Percentiles rank a stretch among this genome's conserved stretches.
Conservation (phyloP, 1,140 invertebrate species). For the Drosophila rhopaloa region DNA sequence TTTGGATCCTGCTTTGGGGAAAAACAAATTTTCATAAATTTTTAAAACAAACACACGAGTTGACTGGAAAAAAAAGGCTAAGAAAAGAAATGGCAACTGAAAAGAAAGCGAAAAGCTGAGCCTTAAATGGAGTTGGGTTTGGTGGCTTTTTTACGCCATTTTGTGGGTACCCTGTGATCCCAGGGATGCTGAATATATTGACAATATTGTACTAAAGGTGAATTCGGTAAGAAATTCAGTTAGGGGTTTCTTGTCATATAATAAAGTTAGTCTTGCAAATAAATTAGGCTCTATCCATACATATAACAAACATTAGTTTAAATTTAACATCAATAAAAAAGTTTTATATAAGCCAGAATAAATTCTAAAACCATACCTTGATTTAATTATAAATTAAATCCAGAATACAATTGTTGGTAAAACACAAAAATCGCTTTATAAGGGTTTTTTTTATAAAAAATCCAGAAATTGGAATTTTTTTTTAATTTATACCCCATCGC, state of each 20-base stretch:
- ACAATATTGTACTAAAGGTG: not conserved
- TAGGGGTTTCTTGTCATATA: not conserved
- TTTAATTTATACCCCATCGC: not conserved
- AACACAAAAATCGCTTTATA: too few species aligned
- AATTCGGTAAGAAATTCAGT: not conserved
- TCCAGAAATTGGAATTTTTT: too few species aligned
- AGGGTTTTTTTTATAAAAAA: too few species aligned
- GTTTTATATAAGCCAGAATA: too few species aligned
- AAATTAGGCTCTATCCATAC: too few species aligned
- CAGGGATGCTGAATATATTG: too few species aligned
- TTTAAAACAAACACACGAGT: conserved; percentile 75
- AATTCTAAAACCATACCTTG: too few species aligned
- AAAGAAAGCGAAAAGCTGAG: conserved; percentile 41
- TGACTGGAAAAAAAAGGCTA: conserved; percentile 10
- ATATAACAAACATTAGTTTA: too few species aligned
- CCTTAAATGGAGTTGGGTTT: conserved; percentile 13
- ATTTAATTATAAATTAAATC: too few species aligned
- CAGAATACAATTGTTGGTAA: too few species aligned
- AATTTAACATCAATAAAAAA: too few species aligned
- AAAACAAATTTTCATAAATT: conserved; percentile 83
- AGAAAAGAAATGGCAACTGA: conserved; percentile 18
- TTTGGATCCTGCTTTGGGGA: conserved; percentile 56
- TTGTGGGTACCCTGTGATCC: conserved; percentile 39
- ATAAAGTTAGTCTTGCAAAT: too few species aligned
- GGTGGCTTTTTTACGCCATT: conserved; percentile 66